Conservation (phyloP, 2,797 vertebrate species). For the Coracias cyanogaster region DNA sequence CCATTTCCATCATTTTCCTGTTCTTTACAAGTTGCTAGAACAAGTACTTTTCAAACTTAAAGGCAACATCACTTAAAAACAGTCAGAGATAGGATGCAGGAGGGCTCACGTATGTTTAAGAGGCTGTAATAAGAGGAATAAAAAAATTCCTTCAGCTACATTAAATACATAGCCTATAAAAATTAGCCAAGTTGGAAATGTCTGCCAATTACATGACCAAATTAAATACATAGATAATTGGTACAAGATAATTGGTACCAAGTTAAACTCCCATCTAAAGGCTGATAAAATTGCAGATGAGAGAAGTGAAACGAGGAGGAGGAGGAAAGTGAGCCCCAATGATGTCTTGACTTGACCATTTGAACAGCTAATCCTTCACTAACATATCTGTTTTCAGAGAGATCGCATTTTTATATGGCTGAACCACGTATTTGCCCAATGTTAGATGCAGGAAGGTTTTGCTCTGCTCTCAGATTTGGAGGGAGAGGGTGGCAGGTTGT, state of each 20-base stretch:
- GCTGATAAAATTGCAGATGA: background rate
- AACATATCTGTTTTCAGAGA: background rate
- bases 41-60: background rate
- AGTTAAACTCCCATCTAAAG: background rate
- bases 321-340: constrained; percentile 1
- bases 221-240: constrained; percentile 41
- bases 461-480: constrained; percentile 14
- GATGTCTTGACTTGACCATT: background rate
- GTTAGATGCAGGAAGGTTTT: background rate
- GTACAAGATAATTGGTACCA: constrained; percentile 14
- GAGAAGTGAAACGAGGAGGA: background rate
- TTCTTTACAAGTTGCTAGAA: background rate
- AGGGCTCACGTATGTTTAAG: background rate
- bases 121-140: background rate
- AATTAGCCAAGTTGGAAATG: background rate
- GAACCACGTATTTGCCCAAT: background rate
- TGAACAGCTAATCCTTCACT: constrained; percentile 45
- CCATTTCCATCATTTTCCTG: background rate
- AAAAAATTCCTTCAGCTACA: background rate
- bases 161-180: background rate
- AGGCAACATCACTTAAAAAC: background rate
- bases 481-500: background rate
- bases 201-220: background rate
- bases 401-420: background rate
- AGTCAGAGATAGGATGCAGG: background rate